Base-by-base conservation (phyloP, 2,113 vertebrate genomes). In the Cavia aperea region DNA sequence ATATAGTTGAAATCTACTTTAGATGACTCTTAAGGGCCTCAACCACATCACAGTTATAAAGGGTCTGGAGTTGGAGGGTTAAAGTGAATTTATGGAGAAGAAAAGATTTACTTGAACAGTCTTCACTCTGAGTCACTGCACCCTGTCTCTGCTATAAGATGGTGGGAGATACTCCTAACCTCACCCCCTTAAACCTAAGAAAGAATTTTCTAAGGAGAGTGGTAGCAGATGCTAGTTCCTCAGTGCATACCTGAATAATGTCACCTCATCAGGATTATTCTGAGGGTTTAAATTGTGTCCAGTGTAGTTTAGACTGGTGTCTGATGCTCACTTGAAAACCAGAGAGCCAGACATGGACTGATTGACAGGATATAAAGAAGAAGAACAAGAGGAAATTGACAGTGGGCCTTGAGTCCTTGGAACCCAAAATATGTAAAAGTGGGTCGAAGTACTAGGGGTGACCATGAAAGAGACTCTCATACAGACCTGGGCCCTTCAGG, bases 21-120 rank as follows among this genome's bases (percentile, higher is more conserved):
- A 46, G 73, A 54, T 66, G 68, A 62, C 54, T 88, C n/a, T 92
- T 78, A 78, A 83, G 68, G 78, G 33, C 24, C 68, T 86, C 63
- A 56, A 77, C 49, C 21, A 70, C 31, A 89, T 86, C 84, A 89
- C 82, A 92, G 13, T 24, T 60, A 68, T 65, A 89, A 94, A 85
- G 15, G 16, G 11, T 73, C 39, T 56, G 79, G 51, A 87, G 14
- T 3, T 68, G 4, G 46, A 86, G 36, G 66, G 81, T 23, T 79
- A 36, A 77, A 83, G 46, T 77, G 39, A 86, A 63, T 62, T 82
- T 93, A 43, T 33, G 29, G 63, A 89, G 7, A 75, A 24, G 24
- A 54, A 43, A 87, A 18, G 36, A 88, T 81, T 79, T 86, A 54
- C 73, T 56, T 73, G 81, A 93, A 73, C 62, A 81, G 23, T 0